Base-by-base conservation (phyloP, 2,113 vertebrate genomes). In the Synodontis membranacea region DNA sequence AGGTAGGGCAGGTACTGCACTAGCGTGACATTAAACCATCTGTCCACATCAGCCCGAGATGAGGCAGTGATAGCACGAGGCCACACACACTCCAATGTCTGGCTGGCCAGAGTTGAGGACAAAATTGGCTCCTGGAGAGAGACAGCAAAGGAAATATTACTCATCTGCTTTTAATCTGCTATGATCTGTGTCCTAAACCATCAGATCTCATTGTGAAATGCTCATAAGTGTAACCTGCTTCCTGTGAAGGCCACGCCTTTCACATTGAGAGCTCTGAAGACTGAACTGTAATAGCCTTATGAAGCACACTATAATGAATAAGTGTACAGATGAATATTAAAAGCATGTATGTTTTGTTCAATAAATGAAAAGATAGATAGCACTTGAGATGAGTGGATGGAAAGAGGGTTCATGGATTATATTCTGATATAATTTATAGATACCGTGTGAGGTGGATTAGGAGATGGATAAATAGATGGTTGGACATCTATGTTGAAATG, bases 21-120 rank as follows among this genome's bases (percentile, higher is more conserved):
- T 34, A 94, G 92, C 1, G 87, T 10, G 9, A 0, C 85, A 76
- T 93, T 88, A 84, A 96, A 95, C 93, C 94, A 94, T 54, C 66
- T 62, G 1, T 92, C 50, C 34, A 91, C 92, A n/a, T 95, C 93
- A 37, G 89, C 87, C 34, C n/a, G 88, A 2, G 21, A 25, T 9
- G 89, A 21, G 12, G 90, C 90, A 46, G 84, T 84, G 56, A 96
- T 90, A 58, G 93, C 94, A 54, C 3, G 44, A 52, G 93, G 89
- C 94, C 94, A 96, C 39, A 94, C 89, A 8, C 94, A 95, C 28
- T 80, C 81, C 88, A 95, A 83, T 0, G 93, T 94, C 79, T 89
- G 75, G 9, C 66, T 72, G 81, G 72, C 89, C 84, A 95, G 64
- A 2, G 0, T 70, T 2, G 0, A 82, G 0, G 95, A 81, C 39